Evolutionary conservation across 2,888 invertebrate genomes (phyloP).

Genomic region (Perdita meconis): DNA sequence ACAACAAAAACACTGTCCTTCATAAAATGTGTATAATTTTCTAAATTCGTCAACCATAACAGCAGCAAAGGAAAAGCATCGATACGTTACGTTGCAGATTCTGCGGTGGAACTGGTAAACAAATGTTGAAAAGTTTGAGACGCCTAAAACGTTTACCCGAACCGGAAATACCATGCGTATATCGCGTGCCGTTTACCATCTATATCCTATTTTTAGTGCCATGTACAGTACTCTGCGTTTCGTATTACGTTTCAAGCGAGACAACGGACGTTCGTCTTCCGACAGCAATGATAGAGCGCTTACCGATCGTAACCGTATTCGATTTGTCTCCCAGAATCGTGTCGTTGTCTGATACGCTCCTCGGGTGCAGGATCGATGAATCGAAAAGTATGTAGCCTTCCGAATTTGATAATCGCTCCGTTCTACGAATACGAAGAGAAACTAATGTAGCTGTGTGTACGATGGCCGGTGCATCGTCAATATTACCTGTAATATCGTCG

Average conservation of each 20-base stretch:
- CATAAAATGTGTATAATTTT: too few species aligned
- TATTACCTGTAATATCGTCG: constrained; percentile 93
- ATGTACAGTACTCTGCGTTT: neutral
- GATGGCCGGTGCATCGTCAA: too few species aligned
- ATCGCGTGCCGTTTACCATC: neutral
- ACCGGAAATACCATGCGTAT: too few species aligned
- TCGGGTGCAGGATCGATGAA: constrained; percentile 94
- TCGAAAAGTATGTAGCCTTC: constrained; percentile 93
- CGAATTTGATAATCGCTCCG: constrained; percentile 93
- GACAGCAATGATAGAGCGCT: constrained; percentile 57
- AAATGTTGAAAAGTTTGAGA: too few species aligned
- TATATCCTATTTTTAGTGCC: neutral
- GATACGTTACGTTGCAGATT: too few species aligned
- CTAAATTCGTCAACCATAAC: neutral
- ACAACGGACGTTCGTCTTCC: neutral
- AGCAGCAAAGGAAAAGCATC: too few species aligned
- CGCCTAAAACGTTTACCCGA: too few species aligned
- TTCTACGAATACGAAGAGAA: constrained; percentile 85
- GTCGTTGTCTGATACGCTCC: constrained; percentile 90
- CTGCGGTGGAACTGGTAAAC: too few species aligned
- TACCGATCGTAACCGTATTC: constrained; percentile 94
- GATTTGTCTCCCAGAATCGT: constrained; percentile 89
- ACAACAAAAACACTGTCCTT: too few species aligned
- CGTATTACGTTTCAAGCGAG: neutral
- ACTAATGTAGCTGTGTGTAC: neutral